A percentile compares a stretch with the other conserved stretches of the same genome.
These are phyloP conservation scores for Nanorana parkeri DNA, from an alignment of 2,113 vertebrate species.

Conservation along the genomic window DNA sequence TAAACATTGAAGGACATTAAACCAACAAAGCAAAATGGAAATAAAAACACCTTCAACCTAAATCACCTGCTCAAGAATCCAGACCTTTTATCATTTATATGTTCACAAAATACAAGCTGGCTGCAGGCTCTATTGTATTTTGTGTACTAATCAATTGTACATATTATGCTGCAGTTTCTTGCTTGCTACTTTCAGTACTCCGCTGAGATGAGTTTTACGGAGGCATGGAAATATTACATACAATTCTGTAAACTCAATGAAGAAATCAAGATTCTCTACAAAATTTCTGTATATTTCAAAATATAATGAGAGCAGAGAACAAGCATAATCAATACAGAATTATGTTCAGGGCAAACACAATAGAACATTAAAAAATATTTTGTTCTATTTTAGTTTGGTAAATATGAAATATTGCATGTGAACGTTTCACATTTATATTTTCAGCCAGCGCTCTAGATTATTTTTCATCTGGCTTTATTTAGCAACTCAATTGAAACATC, in stretches of 20 bases:
- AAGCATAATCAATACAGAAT: neutral
- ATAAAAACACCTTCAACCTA: constrained; percentile 5
- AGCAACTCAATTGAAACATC: too few relatives aligned
- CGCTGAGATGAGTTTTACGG: constrained; percentile 21
- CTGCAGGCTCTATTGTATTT: constrained; percentile 22
- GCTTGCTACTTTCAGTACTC: neutral
- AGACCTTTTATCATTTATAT: constrained; percentile 11
- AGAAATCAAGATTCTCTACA: neutral
- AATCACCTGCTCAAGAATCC: constrained; percentile 1
- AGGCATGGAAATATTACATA: neutral
- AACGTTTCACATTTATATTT: too few relatives aligned
- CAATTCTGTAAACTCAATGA: neutral
- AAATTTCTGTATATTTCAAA: neutral
- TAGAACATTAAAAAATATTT: too few relatives aligned
- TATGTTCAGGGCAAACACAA: too few relatives aligned
- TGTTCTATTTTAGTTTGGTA: too few relatives aligned
- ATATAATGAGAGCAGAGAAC: neutral
- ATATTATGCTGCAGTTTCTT: constrained; percentile 13
- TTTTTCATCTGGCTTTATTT: too few relatives aligned
- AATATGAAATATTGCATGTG: too few relatives aligned
- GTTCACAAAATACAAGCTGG: constrained; percentile 29
- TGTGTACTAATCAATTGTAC: constrained; percentile 35
- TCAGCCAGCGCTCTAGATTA: too few relatives aligned
- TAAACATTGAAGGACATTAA: constrained; percentile 10
- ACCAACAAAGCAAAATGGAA: neutral